Evolutionary conservation across 2,888 invertebrate species (phyloP).

Genomic region (Netelia inedita): DNA sequence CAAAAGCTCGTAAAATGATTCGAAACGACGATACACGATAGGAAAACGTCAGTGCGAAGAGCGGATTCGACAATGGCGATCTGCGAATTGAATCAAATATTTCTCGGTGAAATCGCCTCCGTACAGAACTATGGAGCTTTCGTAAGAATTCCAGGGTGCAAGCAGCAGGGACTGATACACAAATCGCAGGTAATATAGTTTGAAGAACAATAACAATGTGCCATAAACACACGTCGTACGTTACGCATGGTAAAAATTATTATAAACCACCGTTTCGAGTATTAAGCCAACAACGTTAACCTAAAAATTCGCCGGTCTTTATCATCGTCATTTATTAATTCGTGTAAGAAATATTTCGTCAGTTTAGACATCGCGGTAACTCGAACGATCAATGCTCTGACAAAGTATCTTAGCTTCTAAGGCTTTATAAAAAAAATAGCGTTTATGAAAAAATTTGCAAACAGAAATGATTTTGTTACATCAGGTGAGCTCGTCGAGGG

Average conservation of each 20-base stretch:
- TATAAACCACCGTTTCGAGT: no score
- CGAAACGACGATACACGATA: neutral
- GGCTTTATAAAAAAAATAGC: neutral
- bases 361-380: no score
- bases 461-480: constrained; percentile 19
- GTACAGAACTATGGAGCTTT: constrained; percentile 85
- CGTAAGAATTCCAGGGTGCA: constrained; percentile 83
- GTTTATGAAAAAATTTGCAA: constrained; percentile 5
- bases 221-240: neutral
- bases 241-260: no score
- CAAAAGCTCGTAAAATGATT: neutral
- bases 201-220: neutral
- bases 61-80: constrained; percentile 71
- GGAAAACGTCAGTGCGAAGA: neutral
- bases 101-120: constrained; percentile 82
- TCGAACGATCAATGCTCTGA: no score
- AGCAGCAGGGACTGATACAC: constrained; percentile 84
- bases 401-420: no score
- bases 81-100: constrained; percentile 82
- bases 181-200: constrained; percentile 78
- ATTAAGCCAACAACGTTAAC: no score
- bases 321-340: no score
- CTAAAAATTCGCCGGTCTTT: no score
- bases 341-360: no score
- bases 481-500: constrained; percentile 81